Evolutionary conservation across 2,113 vertebrate species (phyloP).

Genomic region (Gasterosteus aculeatus): DNA sequence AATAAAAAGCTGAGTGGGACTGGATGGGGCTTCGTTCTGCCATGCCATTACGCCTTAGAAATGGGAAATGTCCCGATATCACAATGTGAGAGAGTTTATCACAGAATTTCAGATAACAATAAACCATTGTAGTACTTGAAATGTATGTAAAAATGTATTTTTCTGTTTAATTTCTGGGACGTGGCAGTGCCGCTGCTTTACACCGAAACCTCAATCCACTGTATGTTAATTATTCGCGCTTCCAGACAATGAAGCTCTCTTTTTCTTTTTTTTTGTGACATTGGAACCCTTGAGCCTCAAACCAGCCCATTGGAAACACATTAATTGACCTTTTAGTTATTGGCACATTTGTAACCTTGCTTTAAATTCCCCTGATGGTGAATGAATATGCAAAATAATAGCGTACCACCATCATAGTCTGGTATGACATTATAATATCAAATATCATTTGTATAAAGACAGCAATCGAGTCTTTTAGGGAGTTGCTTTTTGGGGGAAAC

Average conservation of each 20-base stretch:
- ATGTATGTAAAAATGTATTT: background rate
- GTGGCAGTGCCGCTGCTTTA: background rate
- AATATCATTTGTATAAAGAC: background rate
- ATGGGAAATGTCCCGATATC: conserved; percentile 25
- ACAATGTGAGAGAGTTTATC: conserved; percentile 24
- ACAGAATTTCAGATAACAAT: background rate
- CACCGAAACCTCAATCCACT: background rate
- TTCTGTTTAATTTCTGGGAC: background rate
- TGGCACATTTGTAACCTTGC: background rate
- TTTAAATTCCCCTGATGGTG: background rate
- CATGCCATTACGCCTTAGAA: conserved; percentile 23
- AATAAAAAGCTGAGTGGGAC: conserved; percentile 29
- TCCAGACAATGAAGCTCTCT: no score
- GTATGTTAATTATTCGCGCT: background rate
- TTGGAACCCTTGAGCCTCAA: no score
- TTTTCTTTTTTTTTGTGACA: no score
- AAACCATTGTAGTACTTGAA: background rate
- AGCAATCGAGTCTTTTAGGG: background rate
- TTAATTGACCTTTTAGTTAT: background rate
- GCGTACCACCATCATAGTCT: background rate
- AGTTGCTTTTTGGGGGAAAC: no score
- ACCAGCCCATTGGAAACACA: no score
- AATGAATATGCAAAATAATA: background rate
- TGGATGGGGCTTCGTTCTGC: conserved; percentile 18
- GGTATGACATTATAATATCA: background rate